These are phyloP conservation scores for Musca domestica DNA, from an alignment of 1,140 invertebrate species.

Conservation along the genomic window DNA sequence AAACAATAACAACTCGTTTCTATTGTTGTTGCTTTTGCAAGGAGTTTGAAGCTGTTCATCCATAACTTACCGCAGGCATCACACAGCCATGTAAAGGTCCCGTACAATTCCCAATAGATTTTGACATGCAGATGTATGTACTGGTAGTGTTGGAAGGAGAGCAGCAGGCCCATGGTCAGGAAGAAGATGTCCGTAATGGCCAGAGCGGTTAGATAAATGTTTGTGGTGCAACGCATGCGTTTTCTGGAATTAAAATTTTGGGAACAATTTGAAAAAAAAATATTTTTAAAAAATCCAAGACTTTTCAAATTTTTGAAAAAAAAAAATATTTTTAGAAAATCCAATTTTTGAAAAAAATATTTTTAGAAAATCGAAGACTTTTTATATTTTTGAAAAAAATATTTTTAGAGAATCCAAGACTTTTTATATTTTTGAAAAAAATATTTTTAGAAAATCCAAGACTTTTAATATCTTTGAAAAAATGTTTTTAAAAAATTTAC, in stretches of 20 bases:
- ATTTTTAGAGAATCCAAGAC: no score
- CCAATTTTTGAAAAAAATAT: not conserved
- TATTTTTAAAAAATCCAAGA: not conserved
- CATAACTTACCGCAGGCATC: slow-evolving; percentile 46
- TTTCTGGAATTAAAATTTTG: no score
- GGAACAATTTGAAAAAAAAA: not conserved
- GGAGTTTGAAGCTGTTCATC: not conserved
- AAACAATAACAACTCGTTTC: no score
- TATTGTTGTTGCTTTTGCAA: no score
- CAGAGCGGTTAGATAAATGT: slow-evolving; percentile 71
- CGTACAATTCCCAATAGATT: slow-evolving; percentile 42
- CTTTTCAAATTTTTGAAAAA: no score
- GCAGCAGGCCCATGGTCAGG: slow-evolving; percentile 64
- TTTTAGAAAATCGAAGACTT: not conserved
- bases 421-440: not conserved
- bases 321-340: not conserved
- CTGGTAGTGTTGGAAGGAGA: slow-evolving; percentile 65
- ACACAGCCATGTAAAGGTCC: slow-evolving; percentile 42
- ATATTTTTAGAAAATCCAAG: no score
- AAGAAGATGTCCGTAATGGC: slow-evolving; percentile 72
- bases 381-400: not conserved
- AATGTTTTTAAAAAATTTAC: no score
- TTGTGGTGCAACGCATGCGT: slow-evolving; percentile 74
- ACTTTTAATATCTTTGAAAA: no score
- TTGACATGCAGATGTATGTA: slow-evolving; percentile 53